Evolutionary conservation across 2,888 invertebrate genomes (phyloP), one percentile per base, ranked within the genome.

Genomic region (Coelogynopora nodosa): DNA sequence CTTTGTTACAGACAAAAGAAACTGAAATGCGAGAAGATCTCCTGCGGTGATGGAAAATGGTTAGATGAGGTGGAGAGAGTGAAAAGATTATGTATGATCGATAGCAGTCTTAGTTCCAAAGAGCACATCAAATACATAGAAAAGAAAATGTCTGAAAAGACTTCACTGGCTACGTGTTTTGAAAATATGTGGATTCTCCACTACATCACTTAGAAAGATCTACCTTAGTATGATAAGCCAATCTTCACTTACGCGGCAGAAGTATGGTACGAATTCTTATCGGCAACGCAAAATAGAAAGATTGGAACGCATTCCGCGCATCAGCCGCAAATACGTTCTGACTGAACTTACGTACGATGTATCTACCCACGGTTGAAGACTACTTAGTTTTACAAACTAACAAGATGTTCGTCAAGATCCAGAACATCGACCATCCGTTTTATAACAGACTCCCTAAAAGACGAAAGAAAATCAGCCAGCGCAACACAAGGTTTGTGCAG

Each of bases 101-200:
- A 74, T 13, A 74, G 74, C 74, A 74, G 74, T n/a, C 74, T 74
- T 26, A 74, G 23, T 74, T 74, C 23, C 74, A 74, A 23, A 23
- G 18, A 74, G 74, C 74, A 74, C 23, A 26, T 74, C 74, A 74
- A 74, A 10, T 74, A 74, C 74, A 74, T 74, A 10, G 23, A 74
- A n/a, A 74, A 10, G 23, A 74, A 74, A 74, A 74, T 74, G 74
- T 74, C 74, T 74, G 74, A 74, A 74, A 74, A n/a, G 74, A 74
- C 74, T 74, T 74, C 74, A 74, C 23, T 74, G 74, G 74, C 74
- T 74, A 26, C 5, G 74, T 26, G 74, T 74, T 13, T 74, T 74
- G 74, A 74, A 74, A 74, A 74, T 10, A 74, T 74, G 74, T 74
- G 74, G 74, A 74, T 10, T 74, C 74, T 74, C 27, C 74, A 74